Evolutionary conservation across 2,113 vertebrate species (phyloP).

Genomic region (Centropus unirufus): DNA sequence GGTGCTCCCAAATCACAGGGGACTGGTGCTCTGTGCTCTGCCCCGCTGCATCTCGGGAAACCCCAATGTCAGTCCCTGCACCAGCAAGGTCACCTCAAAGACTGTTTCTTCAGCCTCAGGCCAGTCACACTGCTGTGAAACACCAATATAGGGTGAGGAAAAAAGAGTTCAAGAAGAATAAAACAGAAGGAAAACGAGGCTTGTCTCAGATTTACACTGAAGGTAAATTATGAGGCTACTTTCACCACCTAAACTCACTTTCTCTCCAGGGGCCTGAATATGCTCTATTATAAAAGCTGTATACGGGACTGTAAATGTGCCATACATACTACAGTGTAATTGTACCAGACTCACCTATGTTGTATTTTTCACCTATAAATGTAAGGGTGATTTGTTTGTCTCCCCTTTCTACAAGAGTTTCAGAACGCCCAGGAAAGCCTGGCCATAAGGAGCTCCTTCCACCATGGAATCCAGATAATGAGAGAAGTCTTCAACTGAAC

Average conservation of each 20-base stretch:
- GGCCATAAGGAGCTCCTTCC: rapidly evolving
- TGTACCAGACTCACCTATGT: conserved; percentile 8
- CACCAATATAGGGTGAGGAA: not conserved
- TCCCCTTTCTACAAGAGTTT: not conserved
- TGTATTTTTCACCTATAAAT: conserved; percentile 44
- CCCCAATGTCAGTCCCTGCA: not conserved
- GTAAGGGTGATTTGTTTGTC: conserved; percentile 3
- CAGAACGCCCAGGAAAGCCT: not conserved
- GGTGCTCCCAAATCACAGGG: not conserved
- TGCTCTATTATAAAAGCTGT: conserved; percentile 29
- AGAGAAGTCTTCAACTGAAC: not conserved
- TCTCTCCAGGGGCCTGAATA: conserved; percentile 22
- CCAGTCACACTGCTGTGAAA: not conserved
- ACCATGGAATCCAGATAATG: not conserved
- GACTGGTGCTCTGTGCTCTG: not conserved
- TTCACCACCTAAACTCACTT: conserved; percentile 27
- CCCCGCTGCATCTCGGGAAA: conserved; percentile 20
- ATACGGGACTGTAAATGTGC: conserved; percentile 36
- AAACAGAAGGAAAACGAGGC: conserved; percentile 7
- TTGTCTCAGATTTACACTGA: conserved; percentile 19
- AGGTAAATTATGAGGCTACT: conserved; percentile 45
- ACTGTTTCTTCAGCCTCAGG: not conserved
- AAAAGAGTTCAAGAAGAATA: conserved; percentile 9
- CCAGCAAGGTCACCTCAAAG: conserved; percentile 49
- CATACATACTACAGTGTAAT: conserved; percentile 12